Percentiles rank a stretch among this genome's conserved stretches.
Evolutionary conservation across 2,797 vertebrate genomes (phyloP).

Genomic region (Tinamus major): DNA sequence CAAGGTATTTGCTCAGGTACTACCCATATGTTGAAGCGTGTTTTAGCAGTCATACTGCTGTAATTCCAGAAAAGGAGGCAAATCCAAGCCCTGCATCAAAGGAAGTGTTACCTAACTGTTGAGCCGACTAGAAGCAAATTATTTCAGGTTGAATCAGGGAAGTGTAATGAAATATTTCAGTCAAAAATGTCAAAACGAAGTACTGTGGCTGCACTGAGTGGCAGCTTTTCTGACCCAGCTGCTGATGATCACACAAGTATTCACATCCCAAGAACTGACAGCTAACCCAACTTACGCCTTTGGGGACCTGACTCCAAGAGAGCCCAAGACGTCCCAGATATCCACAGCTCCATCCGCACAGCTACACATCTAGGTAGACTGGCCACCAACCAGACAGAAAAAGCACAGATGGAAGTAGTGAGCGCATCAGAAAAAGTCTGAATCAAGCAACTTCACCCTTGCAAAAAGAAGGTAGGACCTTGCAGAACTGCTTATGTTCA

Average conservation of each 20-base stretch:
- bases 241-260: neutral
- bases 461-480: neutral
- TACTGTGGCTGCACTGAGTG: neutral
- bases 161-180: neutral
- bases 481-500: neutral
- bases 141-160: neutral
- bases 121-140: neutral
- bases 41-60: neutral
- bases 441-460: neutral
- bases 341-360: neutral
- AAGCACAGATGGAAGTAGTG: neutral
- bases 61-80: neutral
- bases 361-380: neutral
- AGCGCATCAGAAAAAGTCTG: neutral
- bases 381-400: neutral
- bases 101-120: neutral
- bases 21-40: rapidly evolving
- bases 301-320: neutral
- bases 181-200: neutral
- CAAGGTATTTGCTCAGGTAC: neutral
- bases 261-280: neutral
- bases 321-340: neutral
- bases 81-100: neutral
- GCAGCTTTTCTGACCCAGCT: neutral
- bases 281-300: neutral